Evolutionary conservation across 1,140 invertebrate genomes (phyloP), one percentile per base, ranked within the genome.

Genomic region (Aphidius ervi): DNA sequence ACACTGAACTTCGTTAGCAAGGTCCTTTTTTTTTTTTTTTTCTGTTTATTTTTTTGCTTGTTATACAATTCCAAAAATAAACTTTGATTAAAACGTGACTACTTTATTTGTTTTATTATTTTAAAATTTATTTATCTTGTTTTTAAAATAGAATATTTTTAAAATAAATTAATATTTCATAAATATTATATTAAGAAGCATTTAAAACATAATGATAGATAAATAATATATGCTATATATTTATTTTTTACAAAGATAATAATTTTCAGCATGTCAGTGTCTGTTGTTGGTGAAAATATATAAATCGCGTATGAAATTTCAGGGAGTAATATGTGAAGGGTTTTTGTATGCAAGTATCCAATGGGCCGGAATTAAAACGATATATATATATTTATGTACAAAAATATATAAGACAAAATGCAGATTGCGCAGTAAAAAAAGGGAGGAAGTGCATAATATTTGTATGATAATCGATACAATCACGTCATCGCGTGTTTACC

Each of bases 1-100:
- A 59, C 56, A 43, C 68, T 68, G 67, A 71, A 75, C 76, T 78
- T 78, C 76, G 76, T 78, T 78, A 78, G 74, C 55, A 64, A 67
- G 65, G 68, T 73, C 67, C 70, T 74, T 76, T 76, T 77, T 76
- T 66, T 64, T 68, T 47, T 64, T 61, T 66, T 67, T 67, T 66
- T 69, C 66, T 67, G 1, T 16, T 16, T 16, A 16, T 16, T 65
- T 72, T 70, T 65, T 63, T 59, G 67, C 63, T 68, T 31, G 23
- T 31, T 31, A 31, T 31, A 1, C 69, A 74, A 70, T 74, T 74
- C 68, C 65, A 68, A 31, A 31, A 31, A 54, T 37, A 54, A n/a
- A 42, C 52, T 42, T 42, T 40, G 52, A 54, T 54, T 54, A n/a
- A 54, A 54, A 54, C 40, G 16, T 10, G 40, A 54, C 37, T 6